phyloP scores from a whole-genome alignment of 2,888 invertebrate species.

The Agrotis segetum region DNA sequence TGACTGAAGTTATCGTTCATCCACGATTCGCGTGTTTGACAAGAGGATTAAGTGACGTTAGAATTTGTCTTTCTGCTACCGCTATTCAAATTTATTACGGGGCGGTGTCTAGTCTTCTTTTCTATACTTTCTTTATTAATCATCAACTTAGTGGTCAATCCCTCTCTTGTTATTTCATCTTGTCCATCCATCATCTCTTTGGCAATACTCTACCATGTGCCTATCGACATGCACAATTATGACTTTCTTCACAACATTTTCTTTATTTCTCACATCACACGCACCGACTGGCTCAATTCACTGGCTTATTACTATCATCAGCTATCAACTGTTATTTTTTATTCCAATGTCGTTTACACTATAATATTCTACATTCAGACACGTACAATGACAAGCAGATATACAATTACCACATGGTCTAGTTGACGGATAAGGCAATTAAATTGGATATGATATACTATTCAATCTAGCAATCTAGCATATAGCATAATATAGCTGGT shows the following conservation, averaged over 20 bases:
- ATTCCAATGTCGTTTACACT: background rate
- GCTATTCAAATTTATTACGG: background rate
- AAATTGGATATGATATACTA: slow-evolving; percentile 43
- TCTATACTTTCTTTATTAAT: background rate
- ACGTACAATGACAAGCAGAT: slow-evolving; percentile 19
- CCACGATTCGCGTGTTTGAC: too few species aligned
- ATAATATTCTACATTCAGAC: slow-evolving; percentile 4
- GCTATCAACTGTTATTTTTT: background rate
- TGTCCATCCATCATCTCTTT: background rate
- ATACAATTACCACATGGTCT: slow-evolving; percentile 19
- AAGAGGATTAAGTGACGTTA: too few species aligned
- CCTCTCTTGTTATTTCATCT: background rate
- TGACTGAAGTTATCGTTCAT: too few species aligned
- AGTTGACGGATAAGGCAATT: slow-evolving; percentile 53
- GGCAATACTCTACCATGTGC: too few species aligned
- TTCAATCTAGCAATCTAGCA: slow-evolving; percentile 18
- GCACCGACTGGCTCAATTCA: background rate
- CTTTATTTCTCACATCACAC: background rate
- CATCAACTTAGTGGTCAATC: too few species aligned
- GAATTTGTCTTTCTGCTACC: background rate
- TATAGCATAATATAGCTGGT: slow-evolving; percentile 2
- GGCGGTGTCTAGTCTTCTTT: accelerated
- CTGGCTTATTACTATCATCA: background rate
- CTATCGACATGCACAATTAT: too few species aligned
- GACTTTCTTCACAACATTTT: too few species aligned